These are phyloP conservation scores for Paratilapia polleni DNA, from an alignment of 2,113 vertebrate genomes.

Conservation along the genomic window DNA sequence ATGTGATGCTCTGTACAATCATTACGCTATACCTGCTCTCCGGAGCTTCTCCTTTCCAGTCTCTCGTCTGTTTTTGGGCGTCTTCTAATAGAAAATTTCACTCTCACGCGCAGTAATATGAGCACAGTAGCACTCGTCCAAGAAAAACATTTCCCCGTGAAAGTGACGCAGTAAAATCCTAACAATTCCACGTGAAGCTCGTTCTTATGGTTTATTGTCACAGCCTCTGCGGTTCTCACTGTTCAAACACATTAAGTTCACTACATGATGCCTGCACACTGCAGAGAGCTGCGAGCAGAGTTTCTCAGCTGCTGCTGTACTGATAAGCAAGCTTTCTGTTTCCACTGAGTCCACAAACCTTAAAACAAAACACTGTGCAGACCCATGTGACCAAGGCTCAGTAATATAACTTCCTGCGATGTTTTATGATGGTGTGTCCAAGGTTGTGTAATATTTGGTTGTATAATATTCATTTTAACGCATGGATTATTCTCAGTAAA, in stretches of 20 bases:
- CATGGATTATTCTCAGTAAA: not conserved
- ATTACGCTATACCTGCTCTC: not conserved
- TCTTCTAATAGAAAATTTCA: not conserved
- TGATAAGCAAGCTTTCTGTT: not conserved
- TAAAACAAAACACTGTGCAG: slow-evolving; percentile 1
- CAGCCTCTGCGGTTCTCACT: slow-evolving; percentile 8
- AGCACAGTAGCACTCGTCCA: not conserved
- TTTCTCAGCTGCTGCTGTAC: slow-evolving; percentile 21
- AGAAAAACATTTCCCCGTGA: slow-evolving; percentile 1
- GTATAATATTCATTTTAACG: slow-evolving; percentile 1
- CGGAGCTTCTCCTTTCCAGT: not conserved
- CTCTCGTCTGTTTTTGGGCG: not conserved
- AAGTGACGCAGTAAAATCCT: not conserved
- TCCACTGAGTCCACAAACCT: not conserved
- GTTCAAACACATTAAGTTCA: not conserved
- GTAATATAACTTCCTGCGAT: slow-evolving; percentile 8
- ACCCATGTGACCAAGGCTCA: not conserved
- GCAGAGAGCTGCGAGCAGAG: not conserved
- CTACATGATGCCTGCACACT: not conserved
- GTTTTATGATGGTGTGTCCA: not conserved
- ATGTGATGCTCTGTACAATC: not conserved
- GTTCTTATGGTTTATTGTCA: not conserved
- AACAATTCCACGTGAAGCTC: not conserved
- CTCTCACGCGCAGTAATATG: not conserved
- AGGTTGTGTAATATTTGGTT: slow-evolving; percentile 24